Conservation (phyloP, 2,888 invertebrate species). For the Acanthoscelides obtectus region DNA sequence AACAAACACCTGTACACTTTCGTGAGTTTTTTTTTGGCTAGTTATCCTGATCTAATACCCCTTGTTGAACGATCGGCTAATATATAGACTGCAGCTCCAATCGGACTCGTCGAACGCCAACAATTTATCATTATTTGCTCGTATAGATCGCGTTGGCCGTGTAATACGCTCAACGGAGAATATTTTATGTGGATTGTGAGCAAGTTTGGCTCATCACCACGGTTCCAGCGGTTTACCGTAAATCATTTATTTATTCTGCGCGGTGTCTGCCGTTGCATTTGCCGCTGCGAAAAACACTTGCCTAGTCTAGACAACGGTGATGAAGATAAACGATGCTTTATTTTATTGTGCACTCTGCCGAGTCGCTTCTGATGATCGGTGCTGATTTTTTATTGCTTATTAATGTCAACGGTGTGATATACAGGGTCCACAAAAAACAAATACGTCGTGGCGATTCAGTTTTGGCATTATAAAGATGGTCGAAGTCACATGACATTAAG, state of each 20-base stretch:
- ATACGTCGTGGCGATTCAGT: too few relatives aligned
- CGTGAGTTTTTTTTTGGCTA: too few relatives aligned
- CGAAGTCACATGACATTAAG: too few relatives aligned
- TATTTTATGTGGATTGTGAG: not conserved
- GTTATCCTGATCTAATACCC: too few relatives aligned
- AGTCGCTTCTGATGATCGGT: not conserved
- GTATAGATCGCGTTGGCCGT: not conserved
- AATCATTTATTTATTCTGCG: not conserved
- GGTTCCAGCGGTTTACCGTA: not conserved
- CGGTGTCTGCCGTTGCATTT: not conserved
- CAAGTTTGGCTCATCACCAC: not conserved
- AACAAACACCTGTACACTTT: too few relatives aligned
- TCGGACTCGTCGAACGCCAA: not conserved
- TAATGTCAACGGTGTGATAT: too few relatives aligned
- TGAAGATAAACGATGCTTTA: not conserved
- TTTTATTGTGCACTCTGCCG: not conserved
- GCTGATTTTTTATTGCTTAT: not conserved
- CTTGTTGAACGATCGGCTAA: not conserved
- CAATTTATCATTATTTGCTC: not conserved
- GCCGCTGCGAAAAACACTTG: not conserved
- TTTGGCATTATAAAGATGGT: too few relatives aligned
- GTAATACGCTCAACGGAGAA: not conserved
- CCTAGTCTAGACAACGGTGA: not conserved
- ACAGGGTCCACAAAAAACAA: too few relatives aligned
- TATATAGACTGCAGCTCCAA: not conserved